A percentile compares a stretch with the other conserved stretches of the same genome.
Conservation (phyloP, 2,888 invertebrate genomes). For the Calameuta pallipes region DNA sequence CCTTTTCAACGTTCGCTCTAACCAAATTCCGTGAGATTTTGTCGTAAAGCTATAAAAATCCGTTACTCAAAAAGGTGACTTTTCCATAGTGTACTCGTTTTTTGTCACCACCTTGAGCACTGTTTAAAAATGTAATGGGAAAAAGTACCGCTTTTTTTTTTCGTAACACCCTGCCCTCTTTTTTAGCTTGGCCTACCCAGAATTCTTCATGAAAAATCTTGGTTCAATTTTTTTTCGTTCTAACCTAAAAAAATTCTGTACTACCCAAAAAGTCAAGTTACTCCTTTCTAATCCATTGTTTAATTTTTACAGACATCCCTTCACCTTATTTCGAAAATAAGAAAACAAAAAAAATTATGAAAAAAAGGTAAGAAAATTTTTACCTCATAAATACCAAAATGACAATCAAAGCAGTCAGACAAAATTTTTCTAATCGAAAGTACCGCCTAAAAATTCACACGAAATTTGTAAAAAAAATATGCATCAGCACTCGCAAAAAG, state of each 20-base stretch:
- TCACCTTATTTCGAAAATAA: neutral
- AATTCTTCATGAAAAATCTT: neutral
- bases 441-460: neutral
- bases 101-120: neutral
- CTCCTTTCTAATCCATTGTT: neutral
- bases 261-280: neutral
- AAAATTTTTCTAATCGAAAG: neutral
- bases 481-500: too few species aligned
- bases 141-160: neutral
- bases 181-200: neutral
- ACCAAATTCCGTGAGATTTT: neutral
- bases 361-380: neutral
- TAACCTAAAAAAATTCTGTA: neutral
- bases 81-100: neutral
- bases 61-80: slow-evolving; percentile 35
- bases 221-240: neutral
- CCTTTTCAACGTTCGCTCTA: neutral
- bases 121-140: neutral
- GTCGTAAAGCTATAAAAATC: slow-evolving; percentile 18
- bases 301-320: neutral
- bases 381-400: neutral
- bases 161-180: neutral
- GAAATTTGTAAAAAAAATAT: neutral
- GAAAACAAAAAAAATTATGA: neutral
- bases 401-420: too few species aligned